phyloP scores from a whole-genome alignment of 2,888 invertebrate species.

The Aplocera efformata region DNA sequence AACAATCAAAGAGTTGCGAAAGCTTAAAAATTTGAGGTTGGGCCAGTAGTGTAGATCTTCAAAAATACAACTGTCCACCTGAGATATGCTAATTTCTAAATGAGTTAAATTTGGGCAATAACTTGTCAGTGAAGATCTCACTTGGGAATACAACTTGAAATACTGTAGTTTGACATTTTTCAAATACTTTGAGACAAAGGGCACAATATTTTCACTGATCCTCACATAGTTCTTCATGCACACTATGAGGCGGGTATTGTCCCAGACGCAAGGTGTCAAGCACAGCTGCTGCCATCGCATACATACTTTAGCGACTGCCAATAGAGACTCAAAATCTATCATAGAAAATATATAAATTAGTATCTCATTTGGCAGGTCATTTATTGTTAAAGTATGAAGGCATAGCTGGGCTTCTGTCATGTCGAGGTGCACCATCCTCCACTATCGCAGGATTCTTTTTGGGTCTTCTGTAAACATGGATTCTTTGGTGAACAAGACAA shows the following conservation, averaged over 20 bases:
- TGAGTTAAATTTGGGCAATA: slow-evolving; percentile 76
- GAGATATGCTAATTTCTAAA: slow-evolving; percentile 78
- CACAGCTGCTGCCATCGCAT: slow-evolving; percentile 74
- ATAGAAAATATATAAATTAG: slow-evolving; percentile 77
- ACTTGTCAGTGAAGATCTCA: slow-evolving; percentile 70
- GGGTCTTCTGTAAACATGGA: slow-evolving; percentile 52
- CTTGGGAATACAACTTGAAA: slow-evolving; percentile 77
- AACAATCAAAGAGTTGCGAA: slow-evolving; percentile 74
- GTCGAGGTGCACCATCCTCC: slow-evolving; percentile 73
- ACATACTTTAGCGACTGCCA: slow-evolving; percentile 72
- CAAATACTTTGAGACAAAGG: slow-evolving; percentile 74
- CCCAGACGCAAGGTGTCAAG: slow-evolving; percentile 74
- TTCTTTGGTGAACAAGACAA: slow-evolving; percentile 10
- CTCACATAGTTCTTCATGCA: slow-evolving; percentile 78
- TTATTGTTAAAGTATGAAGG: slow-evolving; percentile 59
- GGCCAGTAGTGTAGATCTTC: slow-evolving; percentile 75
- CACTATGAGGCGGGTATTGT: slow-evolving; percentile 73
- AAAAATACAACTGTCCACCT: slow-evolving; percentile 77
- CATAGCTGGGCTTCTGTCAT: slow-evolving; percentile 58
- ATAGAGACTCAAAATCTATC: slow-evolving; percentile 74
- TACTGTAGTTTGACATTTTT: slow-evolving; percentile 78
- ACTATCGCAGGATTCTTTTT: slow-evolving; percentile 37
- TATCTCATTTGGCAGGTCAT: slow-evolving; percentile 77
- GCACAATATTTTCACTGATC: slow-evolving; percentile 75
- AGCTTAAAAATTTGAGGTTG: slow-evolving; percentile 73